Base-by-base conservation (phyloP, 2,113 vertebrate genomes). In the Xiphophorus hellerii region DNA sequence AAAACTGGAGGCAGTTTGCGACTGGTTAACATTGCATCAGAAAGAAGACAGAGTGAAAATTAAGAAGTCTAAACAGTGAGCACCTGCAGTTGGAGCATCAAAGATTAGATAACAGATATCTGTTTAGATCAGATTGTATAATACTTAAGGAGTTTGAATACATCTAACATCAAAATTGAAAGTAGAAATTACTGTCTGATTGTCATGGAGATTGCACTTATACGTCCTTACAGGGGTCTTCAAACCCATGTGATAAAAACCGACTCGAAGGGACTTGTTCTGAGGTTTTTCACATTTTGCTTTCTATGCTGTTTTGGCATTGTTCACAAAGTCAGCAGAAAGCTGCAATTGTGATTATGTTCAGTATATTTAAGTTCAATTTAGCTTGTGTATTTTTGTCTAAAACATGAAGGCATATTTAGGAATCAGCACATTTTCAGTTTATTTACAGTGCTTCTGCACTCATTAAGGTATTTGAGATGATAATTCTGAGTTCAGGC, bases 181-280 rank as follows among this genome's bases (percentile, higher is more conserved):
- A 17, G 44, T 48, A 48, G 44, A 48, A 48, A 48, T 39, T 86
- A 60, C 64, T 27, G 22, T 64, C 39, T 31, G n/a, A 39, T 60
- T 39, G 84, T 65, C 80, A 74, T 58, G 63, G 75, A 78, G 85
- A 84, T 85, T 88, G 69, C 71, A 84, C 72, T 69, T 83, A 82
- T 7, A 70, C 72, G 80, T 87, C 73, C 66, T 62, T 35, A 12
- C 29, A 51, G 72, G 67, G 71, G 66, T 81, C 75, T 78, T 66
- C 80, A 77, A 64, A 29, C 62, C 78, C 60, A 54, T 76, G 31
- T 81, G 71, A 87, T 86, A 88, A 83, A 76, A 79, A 54, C n/a
- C 31, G 69, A 80, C 73, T 44, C 77, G 84, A 64, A 62, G 10
- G 29, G 66, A 74, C 82, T 73, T 83, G 81, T 78, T 84, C 42